Conservation (phyloP, 2,113 vertebrate species). For the Dromas ardeola region DNA sequence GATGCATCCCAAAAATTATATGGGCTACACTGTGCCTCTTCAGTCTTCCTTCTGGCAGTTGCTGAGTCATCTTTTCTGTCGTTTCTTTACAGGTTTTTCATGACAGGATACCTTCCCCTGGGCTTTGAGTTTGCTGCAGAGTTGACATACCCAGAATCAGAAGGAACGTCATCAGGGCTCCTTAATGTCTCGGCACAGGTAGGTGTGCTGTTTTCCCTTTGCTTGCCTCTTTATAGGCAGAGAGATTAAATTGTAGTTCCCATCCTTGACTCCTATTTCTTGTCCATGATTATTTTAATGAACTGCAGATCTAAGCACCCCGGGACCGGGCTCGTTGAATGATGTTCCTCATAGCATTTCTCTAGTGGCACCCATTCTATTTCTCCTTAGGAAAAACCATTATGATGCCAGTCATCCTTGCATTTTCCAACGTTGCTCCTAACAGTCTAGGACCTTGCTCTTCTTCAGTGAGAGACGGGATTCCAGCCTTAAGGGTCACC, state of each 20-base stretch:
- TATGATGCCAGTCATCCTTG: not conserved
- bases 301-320: not conserved
- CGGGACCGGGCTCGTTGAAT: not conserved
- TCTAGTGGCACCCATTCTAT: not conserved
- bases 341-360: not conserved
- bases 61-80: not conserved
- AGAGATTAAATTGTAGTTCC: not conserved
- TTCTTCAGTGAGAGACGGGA: not conserved
- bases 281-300: not conserved
- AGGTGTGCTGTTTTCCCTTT: not conserved
- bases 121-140: slow-evolving; percentile 97
- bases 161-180: slow-evolving; percentile 93
- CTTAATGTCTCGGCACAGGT: slow-evolving; percentile 96
- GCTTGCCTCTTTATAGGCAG: not conserved
- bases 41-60: not conserved
- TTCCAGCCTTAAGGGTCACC: not conserved
- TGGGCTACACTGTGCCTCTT: not conserved
- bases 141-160: slow-evolving; percentile 93
- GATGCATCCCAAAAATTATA: not conserved
- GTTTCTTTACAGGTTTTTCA: slow-evolving; percentile 86
- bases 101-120: slow-evolving; percentile 94
- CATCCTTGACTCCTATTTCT: not conserved
- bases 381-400: not conserved
- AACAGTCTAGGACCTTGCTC: not conserved
- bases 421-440: not conserved